Evolutionary conservation across 2,113 vertebrate species (phyloP).

Genomic region (Channa maculata): DNA sequence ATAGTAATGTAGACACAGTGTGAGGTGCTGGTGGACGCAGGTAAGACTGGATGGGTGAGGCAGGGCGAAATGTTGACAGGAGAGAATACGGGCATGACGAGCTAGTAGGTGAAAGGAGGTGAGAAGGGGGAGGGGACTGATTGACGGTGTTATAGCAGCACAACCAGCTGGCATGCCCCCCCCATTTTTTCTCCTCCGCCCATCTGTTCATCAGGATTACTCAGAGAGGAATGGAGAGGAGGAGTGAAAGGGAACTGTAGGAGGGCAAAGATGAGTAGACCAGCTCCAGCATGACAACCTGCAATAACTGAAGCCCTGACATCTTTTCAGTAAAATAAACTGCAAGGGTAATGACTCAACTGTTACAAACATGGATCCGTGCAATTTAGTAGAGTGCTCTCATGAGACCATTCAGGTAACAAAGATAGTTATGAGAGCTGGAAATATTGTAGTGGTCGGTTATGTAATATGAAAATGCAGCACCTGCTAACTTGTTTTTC

Average conservation of each 20-base stretch:
- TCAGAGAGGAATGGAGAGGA: conserved; percentile 41
- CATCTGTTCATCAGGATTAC: conserved; percentile 77
- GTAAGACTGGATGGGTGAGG: conserved; percentile 4
- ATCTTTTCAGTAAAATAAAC: conserved; percentile 37
- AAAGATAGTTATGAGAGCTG: conserved; percentile 30
- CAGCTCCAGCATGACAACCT: conserved; percentile 17
- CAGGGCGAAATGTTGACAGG: conserved; percentile 42
- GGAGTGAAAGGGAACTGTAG: conserved; percentile 23
- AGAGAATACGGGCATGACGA: conserved; percentile 29
- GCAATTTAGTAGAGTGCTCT: conserved; percentile 41
- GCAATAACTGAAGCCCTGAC: conserved; percentile 24
- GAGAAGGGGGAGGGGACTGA: conserved; percentile 39
- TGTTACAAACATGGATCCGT: conserved; percentile 43
- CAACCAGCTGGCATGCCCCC: conserved; percentile 65
- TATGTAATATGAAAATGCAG: conserved; percentile 50
- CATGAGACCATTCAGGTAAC: conserved; percentile 36
- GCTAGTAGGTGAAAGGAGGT: conserved; percentile 31
- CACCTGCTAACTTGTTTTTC: conserved; percentile 24
- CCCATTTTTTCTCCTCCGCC: conserved; percentile 47
- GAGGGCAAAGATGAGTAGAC: conserved; percentile 20
- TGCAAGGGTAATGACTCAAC: conserved; percentile 43
- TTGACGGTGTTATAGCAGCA: conserved; percentile 47
- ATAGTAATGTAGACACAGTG: neutral
- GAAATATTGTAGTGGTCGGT: conserved; percentile 41
- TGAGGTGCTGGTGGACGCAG: neutral